Evolutionary conservation across 2,113 vertebrate species (phyloP).

Genomic region (Recurvirostra avosetta): DNA sequence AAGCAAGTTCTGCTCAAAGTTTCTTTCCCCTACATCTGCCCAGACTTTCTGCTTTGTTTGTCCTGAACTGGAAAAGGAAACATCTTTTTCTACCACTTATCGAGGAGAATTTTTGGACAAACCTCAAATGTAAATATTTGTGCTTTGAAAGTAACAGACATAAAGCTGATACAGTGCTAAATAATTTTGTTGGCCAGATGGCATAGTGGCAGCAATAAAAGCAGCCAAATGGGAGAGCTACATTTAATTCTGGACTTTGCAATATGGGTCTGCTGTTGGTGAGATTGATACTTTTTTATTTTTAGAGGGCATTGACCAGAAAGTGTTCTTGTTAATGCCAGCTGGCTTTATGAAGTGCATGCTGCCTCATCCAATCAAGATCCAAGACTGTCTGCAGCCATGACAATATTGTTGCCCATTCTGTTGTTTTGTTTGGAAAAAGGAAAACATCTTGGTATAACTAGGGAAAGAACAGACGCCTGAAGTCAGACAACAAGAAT

Average conservation of each 20-base stretch:
- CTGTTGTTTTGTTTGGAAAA: background rate
- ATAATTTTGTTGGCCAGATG: slow-evolving; percentile 29
- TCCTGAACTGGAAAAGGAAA: background rate
- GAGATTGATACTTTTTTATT: slow-evolving; percentile 41
- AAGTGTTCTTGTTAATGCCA: slow-evolving; percentile 39
- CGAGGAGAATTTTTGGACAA: slow-evolving; percentile 9
- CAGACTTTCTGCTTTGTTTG: background rate
- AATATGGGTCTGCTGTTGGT: background rate
- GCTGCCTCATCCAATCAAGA: slow-evolving; percentile 20
- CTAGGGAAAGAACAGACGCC: background rate
- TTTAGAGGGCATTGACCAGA: slow-evolving; percentile 61
- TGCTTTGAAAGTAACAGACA: slow-evolving; percentile 11
- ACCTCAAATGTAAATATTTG: slow-evolving; percentile 32
- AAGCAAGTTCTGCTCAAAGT: background rate
- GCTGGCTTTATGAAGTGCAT: slow-evolving; percentile 36
- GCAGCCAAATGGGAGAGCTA: background rate
- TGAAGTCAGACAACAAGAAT: background rate
- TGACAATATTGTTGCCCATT: background rate
- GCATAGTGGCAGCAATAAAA: background rate
- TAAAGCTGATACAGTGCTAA: slow-evolving; percentile 1
- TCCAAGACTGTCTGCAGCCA: background rate
- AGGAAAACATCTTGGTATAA: background rate
- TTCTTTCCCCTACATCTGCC: background rate
- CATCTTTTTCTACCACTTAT: background rate
- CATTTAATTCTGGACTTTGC: slow-evolving; percentile 17